A percentile compares a stretch with the other conserved stretches of the same genome.
phyloP scores from a whole-genome alignment of 1,140 invertebrate genomes.

The Littorina saxatilis region DNA sequence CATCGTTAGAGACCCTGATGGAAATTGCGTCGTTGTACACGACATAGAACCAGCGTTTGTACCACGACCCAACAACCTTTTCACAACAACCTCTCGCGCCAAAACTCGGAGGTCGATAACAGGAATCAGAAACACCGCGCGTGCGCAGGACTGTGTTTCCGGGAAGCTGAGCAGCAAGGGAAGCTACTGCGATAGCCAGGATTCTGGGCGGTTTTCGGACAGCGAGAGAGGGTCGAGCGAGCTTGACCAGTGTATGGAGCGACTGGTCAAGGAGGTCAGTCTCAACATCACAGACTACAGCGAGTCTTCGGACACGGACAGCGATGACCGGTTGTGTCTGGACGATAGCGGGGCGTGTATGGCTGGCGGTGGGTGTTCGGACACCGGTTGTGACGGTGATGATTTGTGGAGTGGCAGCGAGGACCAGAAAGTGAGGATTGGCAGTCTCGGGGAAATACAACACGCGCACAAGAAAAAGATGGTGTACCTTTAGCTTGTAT shows the following conservation, averaged over 20 bases:
- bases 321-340: not conserved
- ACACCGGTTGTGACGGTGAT: not conserved
- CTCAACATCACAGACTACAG: slow-evolving; percentile 32
- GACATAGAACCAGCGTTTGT: slow-evolving; percentile 34
- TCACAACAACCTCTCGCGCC: not conserved
- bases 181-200: slow-evolving; percentile 38
- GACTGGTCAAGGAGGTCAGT: slow-evolving; percentile 15
- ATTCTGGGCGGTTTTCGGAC: slow-evolving; percentile 54
- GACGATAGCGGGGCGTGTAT: slow-evolving; percentile 21
- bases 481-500: not conserved
- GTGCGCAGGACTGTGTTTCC: slow-evolving; percentile 15
- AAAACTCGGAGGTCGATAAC: not conserved
- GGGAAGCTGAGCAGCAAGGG: slow-evolving; percentile 24
- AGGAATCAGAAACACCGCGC: not conserved
- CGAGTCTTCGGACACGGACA: slow-evolving; percentile 29
- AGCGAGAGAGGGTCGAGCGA: slow-evolving; percentile 39
- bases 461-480: not conserved
- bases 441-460: not conserved
- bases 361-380: not conserved
- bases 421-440: not conserved
- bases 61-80: not conserved
- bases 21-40: slow-evolving; percentile 52
- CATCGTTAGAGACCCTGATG: slow-evolving; percentile 57
- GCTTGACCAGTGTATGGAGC: slow-evolving; percentile 29
- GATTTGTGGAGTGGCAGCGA: not conserved